Base-by-base conservation (phyloP, 2,797 vertebrate species). In the Peromyscus eremicus region DNA sequence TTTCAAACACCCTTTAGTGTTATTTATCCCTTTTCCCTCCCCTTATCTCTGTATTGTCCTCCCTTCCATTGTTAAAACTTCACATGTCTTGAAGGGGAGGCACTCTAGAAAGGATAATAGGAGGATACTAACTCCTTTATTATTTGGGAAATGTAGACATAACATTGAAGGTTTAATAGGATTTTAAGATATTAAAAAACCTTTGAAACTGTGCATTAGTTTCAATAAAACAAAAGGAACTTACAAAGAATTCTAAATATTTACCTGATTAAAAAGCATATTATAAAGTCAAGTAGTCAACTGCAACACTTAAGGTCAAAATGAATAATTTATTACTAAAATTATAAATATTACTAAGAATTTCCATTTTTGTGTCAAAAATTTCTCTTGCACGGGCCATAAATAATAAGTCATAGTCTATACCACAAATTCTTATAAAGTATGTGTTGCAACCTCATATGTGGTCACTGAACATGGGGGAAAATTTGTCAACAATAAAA, bases 241-340 rank as follows among this genome's bases (percentile, higher is more conserved):
- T 16, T 64, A 4, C 80, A 10, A 71, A 94, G 75, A 89, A 55
- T 83, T 73, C 40, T 66, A 95, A 81, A 32, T 92, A 88, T 79
- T 86, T 82, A 93, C 43, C 8, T 75, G 32, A 11, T 34, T 73
- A 19, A n/a, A 92, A 92, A 82, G 2, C 43, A 77, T 55, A 91
- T 5, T n/a, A 34, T 84, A 60, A n/a, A 55, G 29, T 68, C 55
- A 64, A 76, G 14, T 46, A 34, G n/a, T 52, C 17, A 49, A 62
- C 3, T 81, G 3, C 2, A 92, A 77, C n/a, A 66, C 4, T 86
- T 40, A 92, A 82, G 14, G 66, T 6, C 37, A 85, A 85, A 85
- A 89, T 82, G 10, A 89, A 94, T 52, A 76, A 87, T 34, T 17
- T 76, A 73, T 87, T 83, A 2, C 32, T 64, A 93, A 83, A 80